Conservation (phyloP, 2,888 invertebrate species). For the Buathra laborator region DNA sequence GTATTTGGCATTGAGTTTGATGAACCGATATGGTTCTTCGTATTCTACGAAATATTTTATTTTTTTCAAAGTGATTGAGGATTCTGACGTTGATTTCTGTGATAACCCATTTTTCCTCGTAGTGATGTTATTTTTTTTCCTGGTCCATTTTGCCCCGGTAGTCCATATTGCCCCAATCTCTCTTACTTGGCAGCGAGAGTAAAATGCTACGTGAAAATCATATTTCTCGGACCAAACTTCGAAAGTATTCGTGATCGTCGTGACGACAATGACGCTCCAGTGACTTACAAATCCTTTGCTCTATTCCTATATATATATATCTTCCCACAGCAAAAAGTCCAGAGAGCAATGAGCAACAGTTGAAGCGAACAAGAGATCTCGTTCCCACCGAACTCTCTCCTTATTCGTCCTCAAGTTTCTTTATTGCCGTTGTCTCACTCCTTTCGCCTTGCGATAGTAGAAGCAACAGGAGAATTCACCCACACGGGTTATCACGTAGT, state of each 20-base stretch:
- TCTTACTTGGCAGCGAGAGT: not conserved
- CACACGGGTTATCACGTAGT: conserved; percentile 60
- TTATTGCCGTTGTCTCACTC: conserved; percentile 4
- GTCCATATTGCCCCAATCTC: too few relatives aligned
- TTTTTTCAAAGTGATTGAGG: too few relatives aligned
- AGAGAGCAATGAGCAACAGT: conserved; percentile 8
- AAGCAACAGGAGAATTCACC: conserved; percentile 59
- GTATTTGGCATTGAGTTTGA: too few relatives aligned
- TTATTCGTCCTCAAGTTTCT: not conserved
- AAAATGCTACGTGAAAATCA: not conserved
- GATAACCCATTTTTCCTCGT: too few relatives aligned
- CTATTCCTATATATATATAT: not conserved
- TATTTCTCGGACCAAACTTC: not conserved
- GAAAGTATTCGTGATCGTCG: not conserved
- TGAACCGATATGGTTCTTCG: too few relatives aligned
- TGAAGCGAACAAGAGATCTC: conserved; percentile 8
- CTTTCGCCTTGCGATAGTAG: conserved; percentile 33
- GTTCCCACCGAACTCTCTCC: conserved; percentile 19
- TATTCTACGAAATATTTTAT: too few relatives aligned
- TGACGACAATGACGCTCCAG: conserved; percentile 19
- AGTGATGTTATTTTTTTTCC: too few relatives aligned
- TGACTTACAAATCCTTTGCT: not conserved
- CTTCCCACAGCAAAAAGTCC: conserved; percentile 11
- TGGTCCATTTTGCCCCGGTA: too few relatives aligned
- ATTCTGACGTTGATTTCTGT: too few relatives aligned